phyloP scores from a whole-genome alignment of 2,113 vertebrate genomes.

The Leptocoma aspasia region DNA sequence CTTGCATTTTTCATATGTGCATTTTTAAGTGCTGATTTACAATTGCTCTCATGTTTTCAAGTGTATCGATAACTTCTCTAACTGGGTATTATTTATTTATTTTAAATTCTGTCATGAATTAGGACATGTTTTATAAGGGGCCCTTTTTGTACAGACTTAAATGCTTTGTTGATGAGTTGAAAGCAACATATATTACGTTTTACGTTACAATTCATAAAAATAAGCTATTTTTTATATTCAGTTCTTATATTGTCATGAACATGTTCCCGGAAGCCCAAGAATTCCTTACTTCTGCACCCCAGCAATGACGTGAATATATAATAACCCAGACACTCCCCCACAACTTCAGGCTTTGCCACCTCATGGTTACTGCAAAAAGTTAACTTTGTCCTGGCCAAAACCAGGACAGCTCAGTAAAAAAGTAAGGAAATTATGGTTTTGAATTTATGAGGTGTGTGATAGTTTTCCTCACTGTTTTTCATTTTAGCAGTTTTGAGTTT shows the following conservation, averaged over 20 bases:
- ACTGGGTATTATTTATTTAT: background rate
- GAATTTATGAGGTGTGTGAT: background rate
- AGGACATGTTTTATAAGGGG: background rate
- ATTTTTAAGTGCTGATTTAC: background rate
- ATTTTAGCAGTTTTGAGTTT: background rate
- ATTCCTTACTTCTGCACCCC: background rate
- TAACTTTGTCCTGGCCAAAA: background rate
- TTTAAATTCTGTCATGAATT: background rate
- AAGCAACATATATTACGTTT: background rate
- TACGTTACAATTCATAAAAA: background rate
- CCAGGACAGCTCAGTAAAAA: background rate
- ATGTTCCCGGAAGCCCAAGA: background rate
- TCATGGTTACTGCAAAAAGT: background rate
- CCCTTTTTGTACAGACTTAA: background rate
- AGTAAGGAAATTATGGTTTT: background rate
- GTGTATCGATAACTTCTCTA: background rate
- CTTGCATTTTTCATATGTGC: background rate
- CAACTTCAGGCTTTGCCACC: background rate
- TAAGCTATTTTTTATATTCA: background rate
- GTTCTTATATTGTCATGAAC: background rate
- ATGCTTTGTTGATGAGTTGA: background rate
- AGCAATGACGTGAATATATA: background rate
- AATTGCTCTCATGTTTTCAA: background rate
- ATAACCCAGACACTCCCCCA: background rate
- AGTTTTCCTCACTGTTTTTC: background rate